Percentiles rank a stretch among this genome's conserved stretches.
phyloP scores from a whole-genome alignment of 2,113 vertebrate genomes.

The Ranitomeya variabilis region DNA sequence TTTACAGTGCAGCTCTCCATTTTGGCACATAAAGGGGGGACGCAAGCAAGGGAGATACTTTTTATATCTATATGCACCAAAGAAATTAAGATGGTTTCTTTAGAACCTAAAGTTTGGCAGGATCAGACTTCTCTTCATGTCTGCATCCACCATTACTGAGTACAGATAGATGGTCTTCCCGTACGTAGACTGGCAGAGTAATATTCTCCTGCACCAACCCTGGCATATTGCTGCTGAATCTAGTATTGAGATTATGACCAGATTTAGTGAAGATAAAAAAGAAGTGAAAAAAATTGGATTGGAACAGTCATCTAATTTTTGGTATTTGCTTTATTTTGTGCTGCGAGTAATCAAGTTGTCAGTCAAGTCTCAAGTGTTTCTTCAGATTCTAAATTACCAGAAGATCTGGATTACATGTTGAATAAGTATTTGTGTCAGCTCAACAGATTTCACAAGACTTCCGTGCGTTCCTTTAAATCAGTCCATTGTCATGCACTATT shows the following conservation, averaged over 20 bases:
- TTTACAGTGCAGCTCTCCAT: too few relatives aligned
- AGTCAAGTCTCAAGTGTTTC: not conserved
- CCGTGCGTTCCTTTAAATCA: slow-evolving; percentile 3
- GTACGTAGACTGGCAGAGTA: too few relatives aligned
- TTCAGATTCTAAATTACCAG: not conserved
- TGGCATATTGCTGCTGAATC: too few relatives aligned
- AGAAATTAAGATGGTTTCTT: too few relatives aligned
- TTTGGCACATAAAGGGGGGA: too few relatives aligned
- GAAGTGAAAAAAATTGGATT: not conserved
- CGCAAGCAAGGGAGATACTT: too few relatives aligned
- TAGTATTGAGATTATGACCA: not conserved
- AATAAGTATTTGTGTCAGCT: not conserved
- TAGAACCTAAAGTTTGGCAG: too few relatives aligned
- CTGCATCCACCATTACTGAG: too few relatives aligned
- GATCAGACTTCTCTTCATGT: too few relatives aligned
- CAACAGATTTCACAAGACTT: not conserved
- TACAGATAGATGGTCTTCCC: too few relatives aligned
- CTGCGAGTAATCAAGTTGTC: not conserved
- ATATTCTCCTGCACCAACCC: too few relatives aligned
- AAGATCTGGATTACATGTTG: not conserved
- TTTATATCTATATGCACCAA: too few relatives aligned
- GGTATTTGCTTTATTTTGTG: not conserved
- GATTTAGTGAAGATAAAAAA: not conserved
- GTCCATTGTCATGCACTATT: not conserved
- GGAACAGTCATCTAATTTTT: not conserved